Base-by-base conservation (phyloP, 2,113 vertebrate species). In the Morone saxatilis region DNA sequence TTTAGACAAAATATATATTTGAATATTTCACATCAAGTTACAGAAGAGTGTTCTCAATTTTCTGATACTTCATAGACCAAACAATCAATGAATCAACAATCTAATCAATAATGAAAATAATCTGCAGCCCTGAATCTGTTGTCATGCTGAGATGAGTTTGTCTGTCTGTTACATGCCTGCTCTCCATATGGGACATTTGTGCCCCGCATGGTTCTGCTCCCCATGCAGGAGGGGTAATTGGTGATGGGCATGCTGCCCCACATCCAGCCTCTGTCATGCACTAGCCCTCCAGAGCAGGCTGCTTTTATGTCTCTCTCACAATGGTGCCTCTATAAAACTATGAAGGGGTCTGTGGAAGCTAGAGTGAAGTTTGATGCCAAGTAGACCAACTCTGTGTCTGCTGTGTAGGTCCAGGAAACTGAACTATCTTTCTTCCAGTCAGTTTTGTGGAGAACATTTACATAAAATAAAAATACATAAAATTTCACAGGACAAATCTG, bases 291-390 rank as follows among this genome's bases (percentile, higher is more conserved):
- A 65, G 69, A 20, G 76, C 68, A 63, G 48, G 7, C 66, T 73
- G 81, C 87, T 67, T 82, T 84, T 76, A 83, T 82, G 82, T 62
- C 70, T 31, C 72, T 22, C 67, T 80, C 78, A 90, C 90, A 88
- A 86, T 89, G 74, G 77, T 11, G 74, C 68, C 88, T 86, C 84
- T 86, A 85, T 88, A 73, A 78, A 69, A 73, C 76, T 40, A 78
- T 41, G 56, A 71, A 53, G 72, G 50, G 75, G 69, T 74, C 59
- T 60, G 65, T 73, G 80, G 47, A 47, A 84, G 82, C 19, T 13
- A 0, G 3, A 70, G 1, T 48, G 66, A 78, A 6, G 31, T 62
- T 13, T 45, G 63, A 51, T 31, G 81, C 78, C 71, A 62, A 76
- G 45, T 14, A 45, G 40, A 78, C 59, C 48, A 63, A 68, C 66